A percentile compares a stretch with the other conserved stretches of the same genome.
Evolutionary conservation across 1,140 invertebrate genomes (phyloP).

Genomic region (Holotrichia oblita): DNA sequence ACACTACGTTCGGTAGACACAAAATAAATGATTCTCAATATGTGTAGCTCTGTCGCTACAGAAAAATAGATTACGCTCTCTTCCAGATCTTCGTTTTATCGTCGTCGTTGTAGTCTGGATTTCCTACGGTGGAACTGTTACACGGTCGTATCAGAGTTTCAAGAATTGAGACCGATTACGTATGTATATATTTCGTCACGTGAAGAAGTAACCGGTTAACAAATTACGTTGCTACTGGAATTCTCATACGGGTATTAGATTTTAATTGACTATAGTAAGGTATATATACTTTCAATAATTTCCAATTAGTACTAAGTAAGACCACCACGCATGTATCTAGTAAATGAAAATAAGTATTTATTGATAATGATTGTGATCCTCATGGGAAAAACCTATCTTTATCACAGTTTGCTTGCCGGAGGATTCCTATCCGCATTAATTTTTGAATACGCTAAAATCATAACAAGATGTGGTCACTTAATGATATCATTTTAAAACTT

Average conservation of each 20-base stretch:
- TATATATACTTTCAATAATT: background rate
- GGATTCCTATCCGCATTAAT: too few species aligned
- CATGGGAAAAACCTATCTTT: background rate
- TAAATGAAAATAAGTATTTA: too few species aligned
- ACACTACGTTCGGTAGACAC: background rate
- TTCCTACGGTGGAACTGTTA: background rate
- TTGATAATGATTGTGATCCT: background rate
- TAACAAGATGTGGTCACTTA: too few species aligned
- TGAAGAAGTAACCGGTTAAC: constrained; percentile 11
- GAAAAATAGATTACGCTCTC: background rate
- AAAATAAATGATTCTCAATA: background rate
- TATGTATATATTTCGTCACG: background rate
- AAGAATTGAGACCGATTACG: background rate
- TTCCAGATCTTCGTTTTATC: background rate
- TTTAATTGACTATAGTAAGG: too few species aligned
- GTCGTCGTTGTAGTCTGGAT: background rate
- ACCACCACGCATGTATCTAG: too few species aligned
- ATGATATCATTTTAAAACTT: too few species aligned
- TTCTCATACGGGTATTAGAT: too few species aligned
- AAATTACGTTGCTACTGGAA: background rate
- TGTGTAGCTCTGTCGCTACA: background rate
- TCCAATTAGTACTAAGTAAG: background rate
- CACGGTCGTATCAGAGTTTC: background rate
- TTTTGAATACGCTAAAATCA: too few species aligned
- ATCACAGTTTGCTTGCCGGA: too few species aligned